phyloP scores from a whole-genome alignment of 1,140 invertebrate genomes.

The Dinoponera quadriceps region DNA sequence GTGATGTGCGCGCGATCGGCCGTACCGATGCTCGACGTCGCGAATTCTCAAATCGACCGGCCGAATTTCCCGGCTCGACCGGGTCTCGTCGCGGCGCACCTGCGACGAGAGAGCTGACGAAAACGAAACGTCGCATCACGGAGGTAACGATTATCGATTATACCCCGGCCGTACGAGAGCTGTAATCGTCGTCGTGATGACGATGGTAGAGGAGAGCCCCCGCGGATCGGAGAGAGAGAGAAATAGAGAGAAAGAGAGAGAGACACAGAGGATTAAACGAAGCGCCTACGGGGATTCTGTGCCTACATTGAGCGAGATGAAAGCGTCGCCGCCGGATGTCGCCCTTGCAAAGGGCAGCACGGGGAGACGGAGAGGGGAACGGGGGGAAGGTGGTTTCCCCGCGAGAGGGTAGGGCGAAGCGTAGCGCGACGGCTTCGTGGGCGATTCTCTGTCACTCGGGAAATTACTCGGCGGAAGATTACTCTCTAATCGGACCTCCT shows the following conservation, averaged over 20 bases:
- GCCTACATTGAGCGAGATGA: conserved; percentile 52
- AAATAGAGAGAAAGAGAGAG: background rate
- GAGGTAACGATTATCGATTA: conserved; percentile 48
- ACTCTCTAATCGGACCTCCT: no score
- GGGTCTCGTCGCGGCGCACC: conserved; percentile 24
- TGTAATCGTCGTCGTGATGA: conserved; percentile 47
- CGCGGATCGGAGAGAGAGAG: background rate
- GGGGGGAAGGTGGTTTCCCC: no score
- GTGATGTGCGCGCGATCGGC: no score
- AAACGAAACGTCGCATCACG: conserved; percentile 56
- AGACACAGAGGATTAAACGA: no score
- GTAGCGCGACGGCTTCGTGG: no score
- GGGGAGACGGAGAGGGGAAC: no score
- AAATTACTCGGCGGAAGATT: no score
- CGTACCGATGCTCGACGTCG: conserved; percentile 8
- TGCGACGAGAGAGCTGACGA: conserved; percentile 64
- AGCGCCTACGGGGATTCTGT: background rate
- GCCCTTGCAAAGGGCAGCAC: background rate
- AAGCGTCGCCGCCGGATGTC: conserved; percentile 57
- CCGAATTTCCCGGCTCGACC: conserved; percentile 7
- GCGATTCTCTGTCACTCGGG: no score
- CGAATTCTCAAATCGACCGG: conserved; percentile 31
- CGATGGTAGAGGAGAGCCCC: conserved; percentile 33
- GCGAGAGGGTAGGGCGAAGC: no score
- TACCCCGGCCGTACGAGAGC: conserved; percentile 47